These are phyloP conservation scores for Stegastes partitus DNA, from an alignment of 2,113 vertebrate species.

Conservation along the genomic window DNA sequence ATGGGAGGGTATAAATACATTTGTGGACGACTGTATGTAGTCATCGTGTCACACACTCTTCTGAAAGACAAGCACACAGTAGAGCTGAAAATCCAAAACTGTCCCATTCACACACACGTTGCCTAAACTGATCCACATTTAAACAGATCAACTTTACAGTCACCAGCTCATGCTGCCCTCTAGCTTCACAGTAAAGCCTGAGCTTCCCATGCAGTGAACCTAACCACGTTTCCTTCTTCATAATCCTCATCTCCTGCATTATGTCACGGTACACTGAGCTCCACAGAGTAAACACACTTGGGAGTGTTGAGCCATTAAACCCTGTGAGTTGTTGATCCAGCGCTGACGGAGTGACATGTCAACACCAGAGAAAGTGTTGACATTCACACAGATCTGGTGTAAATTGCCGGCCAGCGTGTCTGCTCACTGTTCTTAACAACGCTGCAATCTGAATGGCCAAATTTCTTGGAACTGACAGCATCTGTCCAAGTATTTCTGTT, in stretches of 20 bases:
- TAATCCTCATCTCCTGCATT: slow-evolving; percentile 6
- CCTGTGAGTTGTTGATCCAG: neutral
- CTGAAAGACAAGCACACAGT: too few species aligned
- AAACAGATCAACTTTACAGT: neutral
- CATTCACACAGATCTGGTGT: neutral
- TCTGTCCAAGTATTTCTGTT: neutral
- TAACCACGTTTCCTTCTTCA: neutral
- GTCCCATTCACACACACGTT: too few species aligned
- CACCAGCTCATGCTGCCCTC: neutral
- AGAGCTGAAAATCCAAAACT: too few species aligned
- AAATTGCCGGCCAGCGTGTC: neutral
- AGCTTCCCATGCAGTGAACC: neutral
- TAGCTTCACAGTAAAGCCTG: neutral
- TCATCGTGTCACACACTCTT: too few species aligned
- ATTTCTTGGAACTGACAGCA: neutral
- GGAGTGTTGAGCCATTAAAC: neutral
- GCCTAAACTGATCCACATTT: neutral
- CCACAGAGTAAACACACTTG: neutral
- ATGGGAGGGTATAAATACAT: too few species aligned
- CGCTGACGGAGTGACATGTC: slow-evolving; percentile 13
- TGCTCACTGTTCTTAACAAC: neutral
- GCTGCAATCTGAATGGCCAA: neutral
- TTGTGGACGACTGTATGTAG: too few species aligned
- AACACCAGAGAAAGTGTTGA: slow-evolving; percentile 27
- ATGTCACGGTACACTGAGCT: slow-evolving; percentile 8